Conservation (phyloP, 2,888 invertebrate species). For the Pandemis cinnamomeana region DNA sequence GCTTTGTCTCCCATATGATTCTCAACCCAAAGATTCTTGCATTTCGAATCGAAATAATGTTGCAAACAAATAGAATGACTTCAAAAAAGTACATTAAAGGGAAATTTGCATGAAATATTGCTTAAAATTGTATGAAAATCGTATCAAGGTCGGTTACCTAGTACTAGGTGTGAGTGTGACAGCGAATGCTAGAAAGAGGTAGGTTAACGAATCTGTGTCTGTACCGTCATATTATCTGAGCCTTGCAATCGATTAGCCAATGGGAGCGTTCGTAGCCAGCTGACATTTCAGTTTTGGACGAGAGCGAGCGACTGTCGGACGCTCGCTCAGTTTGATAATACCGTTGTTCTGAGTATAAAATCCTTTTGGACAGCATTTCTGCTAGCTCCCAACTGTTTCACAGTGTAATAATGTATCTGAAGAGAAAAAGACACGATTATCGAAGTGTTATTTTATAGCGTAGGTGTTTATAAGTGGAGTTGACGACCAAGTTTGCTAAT, state of each 20-base stretch:
- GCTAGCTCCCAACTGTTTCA: conserved; percentile 74
- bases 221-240: conserved; percentile 48
- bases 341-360: conserved; percentile 56
- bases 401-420: conserved; percentile 84
- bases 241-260: conserved; percentile 82
- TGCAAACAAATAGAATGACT: conserved; percentile 28
- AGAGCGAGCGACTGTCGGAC: conserved; percentile 63
- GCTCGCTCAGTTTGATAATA: conserved; percentile 64
- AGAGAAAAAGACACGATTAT: conserved; percentile 82
- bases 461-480: conserved; percentile 75
- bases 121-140: conserved; percentile 51
- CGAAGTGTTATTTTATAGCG: conserved; percentile 84
- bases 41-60: conserved; percentile 42
- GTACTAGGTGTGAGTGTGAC: conserved; percentile 60
- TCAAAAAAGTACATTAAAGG: conserved; percentile 43
- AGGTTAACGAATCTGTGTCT: conserved; percentile 59
- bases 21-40: conserved; percentile 49
- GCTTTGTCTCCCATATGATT: conserved; percentile 80
- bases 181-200: conserved; percentile 56
- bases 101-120: conserved; percentile 46
- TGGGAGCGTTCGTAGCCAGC: conserved; percentile 74
- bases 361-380: conserved; percentile 74
- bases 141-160: conserved; percentile 66
- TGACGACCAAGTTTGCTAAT: conserved; percentile 70
- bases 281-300: conserved; percentile 78